Percentiles rank a stretch among this genome's conserved stretches.
Evolutionary conservation across 2,888 invertebrate genomes (phyloP).

Genomic region (Opisthograptis luteolata): DNA sequence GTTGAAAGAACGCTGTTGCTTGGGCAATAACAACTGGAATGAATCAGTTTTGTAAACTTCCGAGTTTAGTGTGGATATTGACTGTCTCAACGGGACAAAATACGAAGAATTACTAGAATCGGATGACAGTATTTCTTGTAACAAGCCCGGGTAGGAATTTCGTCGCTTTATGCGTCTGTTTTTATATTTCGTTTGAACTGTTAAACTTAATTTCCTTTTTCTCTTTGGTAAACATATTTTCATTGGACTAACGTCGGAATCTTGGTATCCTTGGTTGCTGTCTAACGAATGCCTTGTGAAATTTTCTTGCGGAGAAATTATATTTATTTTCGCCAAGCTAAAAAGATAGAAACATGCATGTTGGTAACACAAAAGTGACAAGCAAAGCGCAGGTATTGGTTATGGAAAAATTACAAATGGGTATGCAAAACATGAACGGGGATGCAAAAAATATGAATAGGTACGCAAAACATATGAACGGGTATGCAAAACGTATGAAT

Average conservation of each 20-base stretch:
- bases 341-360: conserved; percentile 39
- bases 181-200: conserved; percentile 28
- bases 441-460: too few species aligned
- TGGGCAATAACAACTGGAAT: conserved; percentile 61
- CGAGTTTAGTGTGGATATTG: conserved; percentile 44
- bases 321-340: conserved; percentile 49
- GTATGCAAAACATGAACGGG: not conserved
- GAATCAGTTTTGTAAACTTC: conserved; percentile 67
- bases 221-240: conserved; percentile 43
- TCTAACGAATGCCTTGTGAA: conserved; percentile 52
- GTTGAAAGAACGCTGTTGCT: conserved; percentile 31
- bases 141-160: conserved; percentile 37
- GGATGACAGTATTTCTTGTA: conserved; percentile 49
- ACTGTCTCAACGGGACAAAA: conserved; percentile 37
- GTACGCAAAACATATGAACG: too few species aligned
- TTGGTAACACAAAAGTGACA: conserved; percentile 34
- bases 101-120: conserved; percentile 57
- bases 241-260: conserved; percentile 62
- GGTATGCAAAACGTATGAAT: too few species aligned
- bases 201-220: conserved; percentile 48
- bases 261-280: conserved; percentile 70
- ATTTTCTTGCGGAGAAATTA: conserved; percentile 43
- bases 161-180: conserved; percentile 43
- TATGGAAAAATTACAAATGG: too few species aligned
- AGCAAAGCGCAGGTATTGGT: conserved; percentile 16